Evolutionary conservation across 2,113 vertebrate species (phyloP).

Genomic region (Tyto alba): DNA sequence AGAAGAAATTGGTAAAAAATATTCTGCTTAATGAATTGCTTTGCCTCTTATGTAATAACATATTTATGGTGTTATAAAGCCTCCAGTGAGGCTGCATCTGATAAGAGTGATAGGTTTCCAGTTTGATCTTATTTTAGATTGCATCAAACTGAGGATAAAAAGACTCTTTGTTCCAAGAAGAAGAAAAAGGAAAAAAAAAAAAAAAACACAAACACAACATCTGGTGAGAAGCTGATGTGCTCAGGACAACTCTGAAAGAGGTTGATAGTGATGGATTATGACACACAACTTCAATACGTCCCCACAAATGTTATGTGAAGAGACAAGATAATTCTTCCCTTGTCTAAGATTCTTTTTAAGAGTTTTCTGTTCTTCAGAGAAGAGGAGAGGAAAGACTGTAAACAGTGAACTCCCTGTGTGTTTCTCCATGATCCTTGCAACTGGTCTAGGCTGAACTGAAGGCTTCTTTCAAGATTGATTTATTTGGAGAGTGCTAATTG

Average conservation of each 20-base stretch:
- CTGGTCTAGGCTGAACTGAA: neutral
- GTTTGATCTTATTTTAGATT: constrained; percentile 37
- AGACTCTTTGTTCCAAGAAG: constrained; percentile 10
- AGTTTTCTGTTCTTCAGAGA: neutral
- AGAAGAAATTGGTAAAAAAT: neutral
- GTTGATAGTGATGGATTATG: neutral
- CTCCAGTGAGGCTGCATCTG: neutral
- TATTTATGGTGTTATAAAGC: constrained; percentile 1
- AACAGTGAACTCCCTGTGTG: neutral
- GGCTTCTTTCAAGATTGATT: neutral
- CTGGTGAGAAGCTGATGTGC: constrained; percentile 35
- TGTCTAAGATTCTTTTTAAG: neutral
- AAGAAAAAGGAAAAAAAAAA: neutral
- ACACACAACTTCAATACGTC: neutral
- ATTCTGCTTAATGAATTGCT: constrained; percentile 7
- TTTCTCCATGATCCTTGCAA: neutral
- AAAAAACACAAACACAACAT: neutral
- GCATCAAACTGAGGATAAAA: constrained; percentile 7
- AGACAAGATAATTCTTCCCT: constrained; percentile 38
- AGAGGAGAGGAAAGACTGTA: neutral
- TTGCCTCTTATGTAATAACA: neutral
- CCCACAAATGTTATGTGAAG: constrained; percentile 14
- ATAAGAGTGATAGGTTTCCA: constrained; percentile 23
- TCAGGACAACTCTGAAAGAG: constrained; percentile 9
- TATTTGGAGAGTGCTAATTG: neutral